Conservation (phyloP, 2,888 invertebrate genomes). For the Pilophorus perplexus region DNA sequence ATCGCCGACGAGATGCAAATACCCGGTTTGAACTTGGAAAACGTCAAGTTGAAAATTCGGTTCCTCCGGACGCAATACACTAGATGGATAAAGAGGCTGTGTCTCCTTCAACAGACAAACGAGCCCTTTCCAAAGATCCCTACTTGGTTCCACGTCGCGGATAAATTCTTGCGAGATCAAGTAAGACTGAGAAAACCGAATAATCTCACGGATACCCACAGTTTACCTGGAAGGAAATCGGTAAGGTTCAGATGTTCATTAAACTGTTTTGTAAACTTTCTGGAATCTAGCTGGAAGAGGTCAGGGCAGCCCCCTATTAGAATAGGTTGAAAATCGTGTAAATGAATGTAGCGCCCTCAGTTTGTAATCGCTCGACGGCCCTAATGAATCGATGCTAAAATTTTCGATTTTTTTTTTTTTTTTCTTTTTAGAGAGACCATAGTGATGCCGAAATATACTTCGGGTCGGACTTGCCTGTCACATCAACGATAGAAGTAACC, state of each 20-base stretch:
- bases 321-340: no score
- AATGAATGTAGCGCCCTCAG: no score
- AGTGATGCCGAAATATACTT: constrained; percentile 25
- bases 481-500: constrained; percentile 22
- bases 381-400: no score
- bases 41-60: constrained; percentile 28
- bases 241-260: background rate
- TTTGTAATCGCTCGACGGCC: no score
- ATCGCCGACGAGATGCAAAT: constrained; percentile 18
- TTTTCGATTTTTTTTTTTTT: background rate
- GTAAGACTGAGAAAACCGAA: constrained; percentile 14
- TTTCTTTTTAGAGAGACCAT: no score
- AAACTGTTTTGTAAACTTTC: no score
- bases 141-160: constrained; percentile 25
- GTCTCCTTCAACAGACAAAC: background rate
- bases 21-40: background rate
- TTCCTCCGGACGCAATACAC: constrained; percentile 13
- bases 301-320: no score
- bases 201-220: constrained; percentile 18
- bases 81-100: constrained; percentile 3
- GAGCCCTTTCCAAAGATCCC: constrained; percentile 20
- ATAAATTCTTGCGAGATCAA: constrained; percentile 20
- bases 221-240: constrained; percentile 2
- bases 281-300: no score
- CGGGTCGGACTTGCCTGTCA: constrained; percentile 29